phyloP scores from a whole-genome alignment of 1,140 invertebrate genomes.

The Cyphomyrmex costatus region DNA sequence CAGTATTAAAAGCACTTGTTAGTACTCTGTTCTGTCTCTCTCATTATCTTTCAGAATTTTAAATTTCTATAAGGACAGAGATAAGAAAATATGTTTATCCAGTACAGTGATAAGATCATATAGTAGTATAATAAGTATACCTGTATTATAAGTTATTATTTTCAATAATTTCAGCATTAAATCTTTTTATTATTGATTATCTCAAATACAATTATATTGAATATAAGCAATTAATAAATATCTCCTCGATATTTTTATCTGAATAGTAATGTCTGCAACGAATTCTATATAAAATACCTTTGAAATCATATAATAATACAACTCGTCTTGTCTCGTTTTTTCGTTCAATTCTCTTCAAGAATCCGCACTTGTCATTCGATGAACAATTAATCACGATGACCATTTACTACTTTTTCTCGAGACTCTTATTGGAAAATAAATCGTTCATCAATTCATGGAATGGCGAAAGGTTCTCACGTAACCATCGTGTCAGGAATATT shows the following conservation, averaged over 20 bases:
- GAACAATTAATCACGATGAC: conserved; percentile 36
- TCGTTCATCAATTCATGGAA: neutral
- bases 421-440: conserved; percentile 24
- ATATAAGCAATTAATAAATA: neutral
- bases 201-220: neutral
- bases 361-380: neutral
- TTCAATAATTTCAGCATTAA: conserved; percentile 6
- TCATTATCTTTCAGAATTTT: too few species aligned
- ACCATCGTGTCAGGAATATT: conserved; percentile 1
- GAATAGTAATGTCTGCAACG: neutral
- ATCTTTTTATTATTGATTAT: neutral
- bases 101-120: neutral
- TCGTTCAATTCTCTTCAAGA: neutral
- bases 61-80: neutral
- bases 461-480: neutral
- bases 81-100: neutral
- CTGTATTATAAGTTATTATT: neutral
- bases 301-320: neutral
- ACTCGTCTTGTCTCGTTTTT: neutral
- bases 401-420: neutral
- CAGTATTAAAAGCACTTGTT: too few species aligned
- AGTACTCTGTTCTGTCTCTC: too few species aligned
- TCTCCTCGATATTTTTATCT: neutral
- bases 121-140: too few species aligned
- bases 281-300: neutral